These are phyloP conservation scores for Dichetophora obliterata DNA, from an alignment of 2,888 invertebrate species.

Conservation along the genomic window DNA sequence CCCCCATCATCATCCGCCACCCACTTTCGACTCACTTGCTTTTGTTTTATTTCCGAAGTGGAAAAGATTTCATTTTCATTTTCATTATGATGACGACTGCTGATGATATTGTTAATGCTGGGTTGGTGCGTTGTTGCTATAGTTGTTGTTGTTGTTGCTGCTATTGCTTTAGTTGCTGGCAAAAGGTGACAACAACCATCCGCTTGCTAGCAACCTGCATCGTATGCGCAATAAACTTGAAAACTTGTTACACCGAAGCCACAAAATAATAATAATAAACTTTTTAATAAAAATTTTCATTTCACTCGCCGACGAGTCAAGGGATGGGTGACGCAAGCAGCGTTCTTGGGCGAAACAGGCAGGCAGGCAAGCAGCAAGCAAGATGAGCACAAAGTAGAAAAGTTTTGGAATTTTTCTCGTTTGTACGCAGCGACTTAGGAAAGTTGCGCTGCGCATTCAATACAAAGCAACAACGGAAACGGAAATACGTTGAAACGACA, in stretches of 20 bases:
- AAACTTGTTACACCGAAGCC: slow-evolving; percentile 34
- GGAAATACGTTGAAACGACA: slow-evolving; percentile 15
- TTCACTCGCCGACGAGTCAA: not conserved
- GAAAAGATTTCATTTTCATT: slow-evolving; percentile 26
- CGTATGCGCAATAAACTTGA: slow-evolving; percentile 31
- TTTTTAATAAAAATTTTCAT: slow-evolving; percentile 32
- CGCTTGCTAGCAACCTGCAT: not conserved
- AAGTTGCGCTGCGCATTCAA: slow-evolving; percentile 14
- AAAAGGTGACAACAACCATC: not conserved
- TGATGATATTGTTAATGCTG: slow-evolving; percentile 8
- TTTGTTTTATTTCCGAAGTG: slow-evolving; percentile 20
- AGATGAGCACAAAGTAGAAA: not conserved
- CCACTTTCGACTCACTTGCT: not conserved
- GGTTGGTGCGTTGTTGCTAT: not conserved
- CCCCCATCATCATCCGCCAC: no score
- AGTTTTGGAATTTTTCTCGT: not conserved
- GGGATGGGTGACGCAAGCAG: not conserved
- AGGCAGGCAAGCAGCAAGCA: not conserved
- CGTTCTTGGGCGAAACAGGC: no score
- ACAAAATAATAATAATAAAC: slow-evolving; percentile 31
- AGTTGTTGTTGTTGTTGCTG: slow-evolving; percentile 1
- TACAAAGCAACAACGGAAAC: slow-evolving; percentile 5
- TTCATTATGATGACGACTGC: slow-evolving; percentile 17
- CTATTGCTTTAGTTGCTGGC: not conserved
- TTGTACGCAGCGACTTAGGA: not conserved